phyloP scores from a whole-genome alignment of 2,888 invertebrate genomes.

The Troides oblongomaculatus region DNA sequence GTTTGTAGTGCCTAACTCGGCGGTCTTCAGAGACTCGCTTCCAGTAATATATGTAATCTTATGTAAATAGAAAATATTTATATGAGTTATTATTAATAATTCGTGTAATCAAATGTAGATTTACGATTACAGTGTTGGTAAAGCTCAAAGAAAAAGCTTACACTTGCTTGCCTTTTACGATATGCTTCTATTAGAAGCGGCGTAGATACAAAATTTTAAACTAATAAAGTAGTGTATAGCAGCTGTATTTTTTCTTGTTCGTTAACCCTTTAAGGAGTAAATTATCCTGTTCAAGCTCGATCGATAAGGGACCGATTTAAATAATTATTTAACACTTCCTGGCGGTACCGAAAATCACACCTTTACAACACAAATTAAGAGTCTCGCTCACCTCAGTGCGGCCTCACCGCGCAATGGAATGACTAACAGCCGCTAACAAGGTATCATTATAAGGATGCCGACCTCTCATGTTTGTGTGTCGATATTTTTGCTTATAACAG shows the following conservation, averaged over 20 bases:
- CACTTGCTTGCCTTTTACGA: too few relatives aligned
- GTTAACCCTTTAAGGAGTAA: conserved; percentile 50
- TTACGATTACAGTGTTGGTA: too few relatives aligned
- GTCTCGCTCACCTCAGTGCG: conserved; percentile 59
- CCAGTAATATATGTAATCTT: too few relatives aligned
- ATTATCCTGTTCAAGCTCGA: conserved; percentile 47
- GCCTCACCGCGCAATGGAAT: conserved; percentile 53
- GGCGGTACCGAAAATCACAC: conserved; percentile 67
- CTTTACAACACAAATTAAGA: conserved; percentile 70
- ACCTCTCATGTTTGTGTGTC: conserved; percentile 50
- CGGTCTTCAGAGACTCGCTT: too few relatives aligned
- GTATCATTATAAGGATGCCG: conserved; percentile 71
- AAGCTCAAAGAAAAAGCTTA: too few relatives aligned
- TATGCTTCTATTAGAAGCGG: too few relatives aligned
- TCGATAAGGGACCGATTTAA: conserved; percentile 53
- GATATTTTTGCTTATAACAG: conserved; percentile 39
- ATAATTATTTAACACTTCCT: conserved; percentile 73
- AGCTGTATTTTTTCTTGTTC: conserved; percentile 38
- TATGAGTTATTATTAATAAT: too few relatives aligned
- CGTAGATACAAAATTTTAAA: background rate
- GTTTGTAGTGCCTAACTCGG: too few relatives aligned
- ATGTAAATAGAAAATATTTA: too few relatives aligned
- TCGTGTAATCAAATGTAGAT: too few relatives aligned
- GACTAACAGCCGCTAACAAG: conserved; percentile 76
- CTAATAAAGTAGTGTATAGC: background rate